These are phyloP conservation scores for Pongo abelii DNA, from an alignment of 2,113 vertebrate genomes.

Conservation along the genomic window DNA sequence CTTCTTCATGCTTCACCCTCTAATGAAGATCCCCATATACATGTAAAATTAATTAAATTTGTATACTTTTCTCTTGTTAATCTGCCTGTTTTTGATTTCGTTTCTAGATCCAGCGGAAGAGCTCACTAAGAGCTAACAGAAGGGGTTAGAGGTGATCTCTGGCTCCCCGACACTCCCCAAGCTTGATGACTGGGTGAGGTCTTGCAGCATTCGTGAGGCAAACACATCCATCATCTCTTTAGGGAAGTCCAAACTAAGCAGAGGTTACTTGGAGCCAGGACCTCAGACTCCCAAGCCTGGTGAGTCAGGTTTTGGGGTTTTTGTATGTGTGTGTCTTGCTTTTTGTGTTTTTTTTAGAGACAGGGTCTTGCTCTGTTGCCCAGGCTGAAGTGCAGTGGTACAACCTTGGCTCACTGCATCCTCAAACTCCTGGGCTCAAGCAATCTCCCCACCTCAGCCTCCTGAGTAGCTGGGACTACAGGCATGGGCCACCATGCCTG, in stretches of 20 bases:
- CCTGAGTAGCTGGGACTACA: too few species aligned
- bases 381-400: too few species aligned
- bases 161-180: neutral
- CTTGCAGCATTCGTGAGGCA: neutral
- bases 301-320: neutral
- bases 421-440: too few species aligned
- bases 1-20: neutral
- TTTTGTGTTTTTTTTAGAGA: too few species aligned
- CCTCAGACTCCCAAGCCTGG: neutral
- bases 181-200: neutral
- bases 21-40: neutral
- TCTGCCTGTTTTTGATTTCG: neutral
- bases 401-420: too few species aligned
- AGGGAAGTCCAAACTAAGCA: neutral
- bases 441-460: too few species aligned
- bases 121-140: neutral
- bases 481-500: too few species aligned
- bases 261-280: neutral
- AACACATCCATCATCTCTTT: neutral
- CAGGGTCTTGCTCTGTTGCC: too few species aligned
- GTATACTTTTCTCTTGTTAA: neutral
- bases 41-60: neutral
- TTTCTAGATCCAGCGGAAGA: neutral
- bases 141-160: too few species aligned
- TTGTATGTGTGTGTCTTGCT: too few species aligned